Evolutionary conservation across 53 echinoderm and acorn worm species (phyloP).

Genomic region (Crossaster papposus): DNA sequence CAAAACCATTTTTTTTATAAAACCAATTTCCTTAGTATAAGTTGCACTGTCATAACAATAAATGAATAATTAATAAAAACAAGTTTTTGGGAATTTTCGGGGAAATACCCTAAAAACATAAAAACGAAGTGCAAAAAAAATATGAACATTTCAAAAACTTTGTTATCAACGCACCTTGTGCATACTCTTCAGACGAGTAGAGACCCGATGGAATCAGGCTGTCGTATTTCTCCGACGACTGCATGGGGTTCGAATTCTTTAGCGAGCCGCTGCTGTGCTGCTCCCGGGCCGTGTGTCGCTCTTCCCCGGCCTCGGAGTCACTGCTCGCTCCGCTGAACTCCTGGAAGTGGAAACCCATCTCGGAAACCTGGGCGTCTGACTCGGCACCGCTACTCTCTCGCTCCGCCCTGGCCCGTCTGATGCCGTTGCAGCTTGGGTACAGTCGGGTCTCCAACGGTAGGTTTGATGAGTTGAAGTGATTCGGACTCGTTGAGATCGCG

Average conservation of each 20-base stretch:
- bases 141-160: neutral
- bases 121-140: too few relatives aligned
- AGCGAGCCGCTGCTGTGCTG: conserved; percentile 14
- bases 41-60: neutral
- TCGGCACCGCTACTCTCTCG: neutral
- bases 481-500: conserved; percentile 31
- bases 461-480: conserved; percentile 32
- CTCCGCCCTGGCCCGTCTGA: neutral
- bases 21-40: neutral
- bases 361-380: conserved; percentile 15
- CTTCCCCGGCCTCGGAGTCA: conserved; percentile 49
- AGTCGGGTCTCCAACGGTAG: conserved; percentile 50
- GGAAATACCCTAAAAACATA: neutral
- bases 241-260: conserved; percentile 22
- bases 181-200: neutral
- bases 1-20: too few relatives aligned
- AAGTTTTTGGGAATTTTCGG: neutral
- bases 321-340: conserved; percentile 57
- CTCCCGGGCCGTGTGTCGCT: conserved; percentile 36
- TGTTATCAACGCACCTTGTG: conserved; percentile 20
- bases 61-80: neutral
- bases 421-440: conserved; percentile 24
- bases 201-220: neutral
- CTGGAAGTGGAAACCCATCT: conserved; percentile 41
- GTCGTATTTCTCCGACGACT: conserved; percentile 28